Percentiles rank a stretch among this genome's conserved stretches.
phyloP scores from a whole-genome alignment of 2,888 invertebrate species.

The Drosophila limbata region DNA sequence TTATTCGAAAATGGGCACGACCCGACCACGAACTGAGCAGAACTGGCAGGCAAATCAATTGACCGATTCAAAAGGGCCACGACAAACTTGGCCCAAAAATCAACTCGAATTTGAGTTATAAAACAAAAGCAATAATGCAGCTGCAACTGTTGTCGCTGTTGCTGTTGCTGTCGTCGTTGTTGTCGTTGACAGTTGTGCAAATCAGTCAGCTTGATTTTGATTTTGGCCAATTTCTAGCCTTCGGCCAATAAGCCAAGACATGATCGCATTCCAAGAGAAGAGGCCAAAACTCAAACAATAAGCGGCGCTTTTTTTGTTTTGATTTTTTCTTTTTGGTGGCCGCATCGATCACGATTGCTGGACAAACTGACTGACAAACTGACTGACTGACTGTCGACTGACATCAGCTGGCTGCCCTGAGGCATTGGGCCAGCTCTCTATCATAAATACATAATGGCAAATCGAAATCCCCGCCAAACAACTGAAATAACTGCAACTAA shows the following conservation, averaged over 20 bases:
- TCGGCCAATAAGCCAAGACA: conserved; percentile 49
- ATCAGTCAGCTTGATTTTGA: conserved; percentile 42
- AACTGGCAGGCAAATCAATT: conserved; percentile 64
- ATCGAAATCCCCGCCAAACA: conserved; percentile 13
- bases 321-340: conserved; percentile 47
- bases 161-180: conserved; percentile 29
- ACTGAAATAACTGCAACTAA: conserved; percentile 25
- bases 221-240: conserved; percentile 73
- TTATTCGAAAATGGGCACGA: conserved; percentile 47
- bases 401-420: conserved; percentile 61
- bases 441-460: conserved; percentile 37
- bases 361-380: conserved; percentile 21
- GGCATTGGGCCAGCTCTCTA: conserved; percentile 47
- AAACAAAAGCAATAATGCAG: conserved; percentile 51
- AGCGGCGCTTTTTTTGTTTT: conserved; percentile 24
- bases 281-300: conserved; percentile 51
- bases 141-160: conserved; percentile 43
- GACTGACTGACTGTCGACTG: conserved; percentile 53
- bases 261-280: conserved; percentile 73
- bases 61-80: conserved; percentile 61
- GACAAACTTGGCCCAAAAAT: conserved; percentile 61
- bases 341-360: conserved; percentile 75
- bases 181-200: conserved; percentile 72
- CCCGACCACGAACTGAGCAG: conserved; percentile 41
- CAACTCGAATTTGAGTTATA: conserved; percentile 30